Evolutionary conservation across 2,888 invertebrate genomes (phyloP), one percentile per base, ranked within the genome.

Genomic region (Mesorhabditis belari): DNA sequence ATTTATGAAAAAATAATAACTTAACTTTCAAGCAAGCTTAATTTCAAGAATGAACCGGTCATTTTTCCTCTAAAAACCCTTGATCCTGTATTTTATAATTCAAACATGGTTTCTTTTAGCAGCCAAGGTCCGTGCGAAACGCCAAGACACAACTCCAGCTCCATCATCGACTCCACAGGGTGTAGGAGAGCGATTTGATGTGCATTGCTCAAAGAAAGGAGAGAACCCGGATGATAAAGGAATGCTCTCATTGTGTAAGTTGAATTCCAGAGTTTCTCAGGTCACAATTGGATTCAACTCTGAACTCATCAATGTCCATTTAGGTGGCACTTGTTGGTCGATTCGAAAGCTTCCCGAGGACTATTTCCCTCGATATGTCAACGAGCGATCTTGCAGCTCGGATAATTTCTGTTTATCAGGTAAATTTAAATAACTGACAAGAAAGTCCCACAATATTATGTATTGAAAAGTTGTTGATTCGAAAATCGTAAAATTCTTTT

Each of bases 361-460:
- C 58, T 77, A 76, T 54, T 77, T 77, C 56, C 77, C 77, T 5
- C 64, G 76, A 26, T 67, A 76, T 26, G 63, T 77, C 52, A 77
- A 77, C 63, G 77, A 70, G 49, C 63, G 75, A 9, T 75, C 71
- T 52, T 77, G 77, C 60, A 71, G 74, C 23, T 70, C 69, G 49
- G 67, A 72, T 61, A 76, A 77, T 57, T 77, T 61, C 58, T 77
- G 77, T 62, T 63, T 77, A 2, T 77, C 77, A 44, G 77, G 77
- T 73, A 28, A 12, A 51, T 24, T 6, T 6, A 5, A n/a, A 24
- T n/a, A 35, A 25, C 12, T 26, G 9, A 35, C 44, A n/a, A 17
- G 12, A 21, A 52, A 19, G 19, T 19, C 24, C 19, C 19, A 9
- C 2, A 4, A 5, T 23, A 12, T 26, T 5, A 12, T 17, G 25